Base-by-base conservation (phyloP, 1,140 invertebrate genomes). In the Pomacea maculata region DNA sequence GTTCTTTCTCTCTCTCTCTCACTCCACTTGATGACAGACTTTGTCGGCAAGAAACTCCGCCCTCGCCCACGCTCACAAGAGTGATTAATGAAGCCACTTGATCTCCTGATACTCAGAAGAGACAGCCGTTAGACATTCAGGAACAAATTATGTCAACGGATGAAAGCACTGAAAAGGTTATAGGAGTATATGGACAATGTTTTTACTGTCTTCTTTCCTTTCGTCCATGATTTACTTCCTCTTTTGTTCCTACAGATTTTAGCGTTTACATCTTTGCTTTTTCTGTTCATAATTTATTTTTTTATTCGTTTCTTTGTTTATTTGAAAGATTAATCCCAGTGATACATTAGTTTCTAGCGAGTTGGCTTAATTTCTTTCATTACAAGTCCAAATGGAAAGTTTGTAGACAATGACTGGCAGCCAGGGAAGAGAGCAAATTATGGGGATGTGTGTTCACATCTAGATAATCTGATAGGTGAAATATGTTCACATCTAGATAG, bases 191-290 rank as follows among this genome's bases (percentile, higher is more conserved):
- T 3, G 64, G 64, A 17, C 17, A 3, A 67, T 67, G 64, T 67
- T n/a, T 25, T 7, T 25, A 14, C 68, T 71, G 14, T 71, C n/a
- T 19, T 34, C 45, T 25, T 71, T 12, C 45, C 6, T n/a, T 12
- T 71, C 25, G 25, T 25, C 68, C n/a, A 1, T 71, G 1, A 14
- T 25, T 71, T 63, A 29, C 65, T 81, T n/a, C 65, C 72, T 19
- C 75, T 78, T 10, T 68, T 72, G 15, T 75, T 78, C n/a, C 67
- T 29, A 14, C 67, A 73, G 25, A n/a, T 78, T 65, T 67, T 80
- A 7, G 19, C 17, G 2, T 75, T 63, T 21, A 15, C 21, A 57
- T 19, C 71, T 34, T 21, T 68, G n/a, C 65, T 78, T 29, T 52
- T 68, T 68, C 65, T 78, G 11, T 71, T 9, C n/a, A 34, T 25